These are phyloP conservation scores for Dasysyrphus tricinctus DNA, from an alignment of 2,888 invertebrate genomes.

Conservation along the genomic window DNA sequence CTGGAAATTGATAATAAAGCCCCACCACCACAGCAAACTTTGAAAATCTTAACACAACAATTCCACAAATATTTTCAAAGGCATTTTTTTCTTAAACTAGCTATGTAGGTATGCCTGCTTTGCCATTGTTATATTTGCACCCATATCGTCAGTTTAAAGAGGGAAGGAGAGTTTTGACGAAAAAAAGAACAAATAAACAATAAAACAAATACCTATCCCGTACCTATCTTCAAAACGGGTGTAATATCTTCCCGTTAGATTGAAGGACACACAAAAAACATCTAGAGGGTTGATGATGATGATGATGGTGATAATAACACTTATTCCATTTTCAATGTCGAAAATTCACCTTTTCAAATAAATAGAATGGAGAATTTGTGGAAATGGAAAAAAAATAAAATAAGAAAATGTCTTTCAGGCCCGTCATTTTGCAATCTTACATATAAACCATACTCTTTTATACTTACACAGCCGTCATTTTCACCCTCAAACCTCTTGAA, in stretches of 20 bases:
- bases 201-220: conserved; percentile 28
- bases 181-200: conserved; percentile 1
- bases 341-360: conserved; percentile 30
- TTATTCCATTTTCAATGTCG: conserved; percentile 30
- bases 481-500: not conserved
- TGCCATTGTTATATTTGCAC: conserved; percentile 7
- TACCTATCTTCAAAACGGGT: conserved; percentile 25
- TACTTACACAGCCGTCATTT: not conserved
- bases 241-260: conserved; percentile 17
- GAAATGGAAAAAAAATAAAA: not conserved
- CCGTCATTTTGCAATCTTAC: conserved; percentile 7
- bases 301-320: conserved; percentile 18
- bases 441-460: not conserved
- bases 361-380: conserved; percentile 1
- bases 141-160: not conserved
- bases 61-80: conserved; percentile 27
- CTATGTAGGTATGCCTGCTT: too few relatives aligned
- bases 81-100: not conserved
- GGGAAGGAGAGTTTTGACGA: not conserved
- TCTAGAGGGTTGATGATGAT: not conserved
- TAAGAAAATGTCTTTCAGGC: conserved; percentile 2
- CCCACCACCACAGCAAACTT: not conserved
- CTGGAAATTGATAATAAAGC: conserved; percentile 64
- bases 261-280: not conserved
- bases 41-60: conserved; percentile 27